phyloP scores from a whole-genome alignment of 2,113 vertebrate genomes.

The Ginglymostoma cirratum region DNA sequence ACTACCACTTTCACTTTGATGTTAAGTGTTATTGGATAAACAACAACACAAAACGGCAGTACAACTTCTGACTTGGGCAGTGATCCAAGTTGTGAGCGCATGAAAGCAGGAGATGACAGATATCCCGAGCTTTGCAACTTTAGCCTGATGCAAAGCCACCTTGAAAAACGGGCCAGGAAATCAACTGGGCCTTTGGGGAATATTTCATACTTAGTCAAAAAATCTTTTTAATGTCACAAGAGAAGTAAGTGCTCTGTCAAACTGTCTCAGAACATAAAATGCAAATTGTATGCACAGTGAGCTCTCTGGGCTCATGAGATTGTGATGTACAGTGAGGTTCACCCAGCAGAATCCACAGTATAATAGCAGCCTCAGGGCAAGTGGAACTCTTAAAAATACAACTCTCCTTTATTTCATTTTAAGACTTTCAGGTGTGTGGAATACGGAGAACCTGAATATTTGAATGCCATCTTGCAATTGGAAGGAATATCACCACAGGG shows the following conservation, averaged over 20 bases:
- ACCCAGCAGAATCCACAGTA: neutral
- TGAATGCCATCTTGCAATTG: slow-evolving; percentile 11
- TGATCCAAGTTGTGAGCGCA: neutral
- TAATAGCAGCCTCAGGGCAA: neutral
- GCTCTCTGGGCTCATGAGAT: neutral
- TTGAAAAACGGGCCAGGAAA: neutral
- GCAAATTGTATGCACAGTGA: neutral
- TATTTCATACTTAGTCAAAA: neutral
- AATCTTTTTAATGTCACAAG: neutral
- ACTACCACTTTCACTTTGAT: neutral
- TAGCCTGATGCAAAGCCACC: neutral
- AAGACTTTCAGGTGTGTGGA: neutral
- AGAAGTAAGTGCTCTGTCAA: neutral
- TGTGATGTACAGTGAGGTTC: neutral
- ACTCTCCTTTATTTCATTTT: neutral
- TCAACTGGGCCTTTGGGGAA: neutral
- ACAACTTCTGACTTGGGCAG: neutral
- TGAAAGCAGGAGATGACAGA: neutral
- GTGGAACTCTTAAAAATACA: neutral
- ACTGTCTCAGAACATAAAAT: neutral
- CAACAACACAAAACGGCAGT: neutral
- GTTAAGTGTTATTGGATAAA: neutral
- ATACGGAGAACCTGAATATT: neutral
- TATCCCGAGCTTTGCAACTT: neutral
- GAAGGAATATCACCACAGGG: neutral